Evolutionary conservation across 2,888 invertebrate genomes (phyloP).

Genomic region (Carcina quercana): DNA sequence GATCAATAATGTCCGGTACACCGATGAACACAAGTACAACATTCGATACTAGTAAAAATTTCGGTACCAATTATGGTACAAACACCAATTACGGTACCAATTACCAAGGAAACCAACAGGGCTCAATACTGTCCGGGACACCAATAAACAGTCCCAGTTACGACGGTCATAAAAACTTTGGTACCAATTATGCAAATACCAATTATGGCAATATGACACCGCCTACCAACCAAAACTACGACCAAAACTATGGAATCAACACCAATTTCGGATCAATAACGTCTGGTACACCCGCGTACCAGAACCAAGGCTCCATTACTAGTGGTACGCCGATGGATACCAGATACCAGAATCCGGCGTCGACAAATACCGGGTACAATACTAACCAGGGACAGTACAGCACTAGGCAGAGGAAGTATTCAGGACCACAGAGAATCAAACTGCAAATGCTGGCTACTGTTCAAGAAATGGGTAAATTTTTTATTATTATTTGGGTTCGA

Average conservation of each 20-base stretch:
- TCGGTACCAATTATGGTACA: slow-evolving; percentile 4
- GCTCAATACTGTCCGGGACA: slow-evolving; percentile 27
- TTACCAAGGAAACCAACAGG: slow-evolving; percentile 15
- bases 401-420: slow-evolving; percentile 66
- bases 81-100: slow-evolving; percentile 1
- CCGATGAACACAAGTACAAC: slow-evolving; percentile 17
- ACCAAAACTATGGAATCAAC: slow-evolving; percentile 7
- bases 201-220: no score
- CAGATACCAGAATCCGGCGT: slow-evolving; percentile 18
- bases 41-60: slow-evolving; percentile 5
- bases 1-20: slow-evolving; percentile 18
- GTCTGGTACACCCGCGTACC: not conserved
- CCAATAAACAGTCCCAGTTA: slow-evolving; percentile 14
- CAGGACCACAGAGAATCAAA: slow-evolving; percentile 69
- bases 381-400: slow-evolving; percentile 24
- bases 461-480: slow-evolving; percentile 83
- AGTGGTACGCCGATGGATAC: slow-evolving; percentile 13
- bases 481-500: slow-evolving; percentile 18
- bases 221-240: slow-evolving; percentile 1
- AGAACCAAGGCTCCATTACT: slow-evolving; percentile 15
- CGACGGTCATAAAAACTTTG: slow-evolving; percentile 3
- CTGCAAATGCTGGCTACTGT: slow-evolving; percentile 77
- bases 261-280: not conserved
- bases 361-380: slow-evolving; percentile 8
- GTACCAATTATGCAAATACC: no score